Evolutionary conservation across 2,888 invertebrate species (phyloP).

Genomic region (Agonopterix subpropinquella): DNA sequence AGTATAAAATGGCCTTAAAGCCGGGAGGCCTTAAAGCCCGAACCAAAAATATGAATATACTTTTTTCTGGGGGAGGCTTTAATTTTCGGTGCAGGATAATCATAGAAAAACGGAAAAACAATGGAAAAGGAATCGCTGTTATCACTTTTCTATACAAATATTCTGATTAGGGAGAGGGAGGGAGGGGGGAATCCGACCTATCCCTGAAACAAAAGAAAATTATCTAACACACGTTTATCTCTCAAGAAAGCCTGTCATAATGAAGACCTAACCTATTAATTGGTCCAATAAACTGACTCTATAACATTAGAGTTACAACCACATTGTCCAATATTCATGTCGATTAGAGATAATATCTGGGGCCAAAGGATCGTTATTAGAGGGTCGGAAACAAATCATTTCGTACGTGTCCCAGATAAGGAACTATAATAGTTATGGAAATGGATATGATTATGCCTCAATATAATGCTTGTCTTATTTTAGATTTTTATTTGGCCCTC

Average conservation of each 20-base stretch:
- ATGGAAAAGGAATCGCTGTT: too few species aligned
- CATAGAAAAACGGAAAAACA: too few species aligned
- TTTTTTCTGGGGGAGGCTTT: too few species aligned
- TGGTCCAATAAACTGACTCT: slow-evolving; percentile 30
- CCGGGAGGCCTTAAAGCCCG: too few species aligned
- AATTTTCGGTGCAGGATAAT: too few species aligned
- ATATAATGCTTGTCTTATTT: slow-evolving; percentile 7
- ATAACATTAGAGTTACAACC: slow-evolving; percentile 19
- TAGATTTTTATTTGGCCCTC: too few species aligned
- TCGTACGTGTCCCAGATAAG: slow-evolving; percentile 39
- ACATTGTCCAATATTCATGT: slow-evolving; percentile 45
- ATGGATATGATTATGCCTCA: slow-evolving; percentile 24
- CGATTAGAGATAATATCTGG: slow-evolving; percentile 41
- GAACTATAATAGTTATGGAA: slow-evolving; percentile 34
- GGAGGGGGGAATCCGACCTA: too few species aligned
- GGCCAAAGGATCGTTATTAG: slow-evolving; percentile 34
- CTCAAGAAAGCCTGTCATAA: neutral
- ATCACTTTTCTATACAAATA: too few species aligned
- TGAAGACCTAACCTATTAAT: slow-evolving; percentile 14
- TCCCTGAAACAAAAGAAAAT: too few species aligned
- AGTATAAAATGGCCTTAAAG: too few species aligned
- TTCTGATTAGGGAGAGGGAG: too few species aligned
- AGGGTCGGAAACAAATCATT: slow-evolving; percentile 42
- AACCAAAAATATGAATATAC: too few species aligned
- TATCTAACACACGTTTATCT: neutral